Evolutionary conservation across 2,113 vertebrate genomes (phyloP), one percentile per base, ranked within the genome.

Genomic region (Carassius gibelio): DNA sequence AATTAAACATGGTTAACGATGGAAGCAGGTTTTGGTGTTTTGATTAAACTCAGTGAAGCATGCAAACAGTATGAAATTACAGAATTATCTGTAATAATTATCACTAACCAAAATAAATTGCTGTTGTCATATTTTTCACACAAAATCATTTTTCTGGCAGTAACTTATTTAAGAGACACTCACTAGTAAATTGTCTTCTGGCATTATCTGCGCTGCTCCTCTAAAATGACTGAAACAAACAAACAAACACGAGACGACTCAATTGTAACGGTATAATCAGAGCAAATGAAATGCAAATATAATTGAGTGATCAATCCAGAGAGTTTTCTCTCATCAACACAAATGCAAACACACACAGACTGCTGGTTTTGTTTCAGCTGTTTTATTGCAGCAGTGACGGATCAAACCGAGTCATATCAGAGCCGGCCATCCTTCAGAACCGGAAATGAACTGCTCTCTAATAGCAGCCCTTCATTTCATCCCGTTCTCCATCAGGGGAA

Each of bases 1-100:
- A 61, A 79, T 79, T 79, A 79, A 38, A 61, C 13, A 38, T 8
- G 21, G 57, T 78, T 78, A 78, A 61, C 13, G 5, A 78, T 1
- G 57, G 55, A 78, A 66, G 36, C 4, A 14, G 8, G 6, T 64
- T 80, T 75, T 82, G 72, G 17, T 34, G n/a, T 75, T 82, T 86
- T 86, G 75, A 75, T 82, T 52, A 82, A 76, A 69, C 26, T 23
- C 55, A 76, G 79, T 23, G 26, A 66, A 75, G 79, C 85, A 76
- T 55, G 21, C 57, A 45, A 30, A 66, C n/a, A 30, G 23, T 34
- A 19, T 26, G 64, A 36, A 66, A 68, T 7, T 34, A 52, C 23
- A 68, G 23, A 81, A 50, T 50, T 17, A 68, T 66, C 61, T 66
- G 23, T 10, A 81, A 66, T 64, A 66, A 68, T 30, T 48, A 68